Conservation (phyloP, 37 sponge, comb jelly and placozoan species). For the Diacarnus erythraeanus region DNA sequence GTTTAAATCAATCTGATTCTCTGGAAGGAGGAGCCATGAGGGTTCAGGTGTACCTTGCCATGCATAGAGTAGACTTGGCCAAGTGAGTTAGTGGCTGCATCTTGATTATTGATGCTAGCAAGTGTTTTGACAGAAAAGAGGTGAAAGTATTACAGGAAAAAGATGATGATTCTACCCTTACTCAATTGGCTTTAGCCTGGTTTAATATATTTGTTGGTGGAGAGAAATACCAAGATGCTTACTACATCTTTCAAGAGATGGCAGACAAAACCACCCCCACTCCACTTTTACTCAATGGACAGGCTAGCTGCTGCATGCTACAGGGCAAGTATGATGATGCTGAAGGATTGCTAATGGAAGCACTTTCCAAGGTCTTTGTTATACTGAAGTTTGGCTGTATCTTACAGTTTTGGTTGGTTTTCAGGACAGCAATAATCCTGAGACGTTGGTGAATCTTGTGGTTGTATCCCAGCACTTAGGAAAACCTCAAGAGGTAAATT, state of each 20-base stretch:
- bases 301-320: constrained; percentile 82
- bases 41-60: constrained; percentile 86
- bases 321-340: constrained; percentile 98
- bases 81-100: constrained; percentile 48
- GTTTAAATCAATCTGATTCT: constrained; percentile 77
- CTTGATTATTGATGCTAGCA: background rate
- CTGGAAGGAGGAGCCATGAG: constrained; percentile 83
- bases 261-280: constrained; percentile 94
- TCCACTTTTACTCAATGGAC: constrained; percentile 91
- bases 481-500: constrained; percentile 80
- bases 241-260: constrained; percentile 97
- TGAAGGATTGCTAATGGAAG: constrained; percentile 86
- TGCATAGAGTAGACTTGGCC: constrained; percentile 93
- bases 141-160: constrained; percentile 91
- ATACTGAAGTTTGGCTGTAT: background rate
- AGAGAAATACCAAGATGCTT: constrained; percentile 93
- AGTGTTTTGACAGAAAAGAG: constrained; percentile 71
- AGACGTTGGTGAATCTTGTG: constrained; percentile 89
- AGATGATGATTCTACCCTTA: constrained; percentile 96
- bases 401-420: background rate
- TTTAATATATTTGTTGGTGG: constrained; percentile 91
- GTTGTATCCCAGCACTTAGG: constrained; percentile 90
- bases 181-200: constrained; percentile 94
- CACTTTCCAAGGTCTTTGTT: constrained; percentile 78
- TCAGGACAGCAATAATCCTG: constrained; percentile 94